Base-by-base conservation (phyloP, 2,888 invertebrate genomes). In the Folsomia manolachei region DNA sequence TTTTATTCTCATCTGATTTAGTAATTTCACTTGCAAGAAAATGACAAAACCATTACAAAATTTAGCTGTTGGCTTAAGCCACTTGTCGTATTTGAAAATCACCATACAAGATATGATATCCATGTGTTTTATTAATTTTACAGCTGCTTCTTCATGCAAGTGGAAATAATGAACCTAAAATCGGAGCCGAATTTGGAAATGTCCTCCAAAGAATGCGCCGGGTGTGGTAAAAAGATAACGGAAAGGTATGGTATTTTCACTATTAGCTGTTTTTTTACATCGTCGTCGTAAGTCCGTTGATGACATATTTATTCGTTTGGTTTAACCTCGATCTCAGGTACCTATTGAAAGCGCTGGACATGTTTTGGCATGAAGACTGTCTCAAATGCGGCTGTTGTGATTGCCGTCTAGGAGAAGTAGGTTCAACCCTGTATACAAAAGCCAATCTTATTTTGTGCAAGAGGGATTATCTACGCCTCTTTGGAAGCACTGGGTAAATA, bases 331-430 rank as follows among this genome's bases (percentile, higher is more conserved):
- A 2, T 63, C 69, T 1, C 82, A 85, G 94, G 82, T 95, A 90
- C 84, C 88, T 96, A 80, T 88, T 97, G 82, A 94, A 94, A 84
- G 96, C 97, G 1, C 85, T 97, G 82, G 96, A 97, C 84, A 90
- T 94, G 86, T 90, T 91, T 83, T 97, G 97, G 97, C 97, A 97
- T 85, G 97, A 97, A 84, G 97, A 97, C 86, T 97, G 97, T 84
- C 89, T 97, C 75, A 97, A 97, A 85, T 95, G 95, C 84, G 94
- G 95, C 81, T 97, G 97, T 86, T 97, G 97, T 85, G 95, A 97
- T 86, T 97, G 97, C 84, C 89, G 97, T 70, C 89, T 97, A 72
- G 97, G 97, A 23, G 97, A 97, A 85, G 96, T 97, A 65, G 97
- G 97, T 24, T 94, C 94, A 77, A 95, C 96, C 52, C 89, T 97